These are phyloP conservation scores for Netelia virgata DNA, from an alignment of 2,888 invertebrate genomes.

Conservation along the genomic window DNA sequence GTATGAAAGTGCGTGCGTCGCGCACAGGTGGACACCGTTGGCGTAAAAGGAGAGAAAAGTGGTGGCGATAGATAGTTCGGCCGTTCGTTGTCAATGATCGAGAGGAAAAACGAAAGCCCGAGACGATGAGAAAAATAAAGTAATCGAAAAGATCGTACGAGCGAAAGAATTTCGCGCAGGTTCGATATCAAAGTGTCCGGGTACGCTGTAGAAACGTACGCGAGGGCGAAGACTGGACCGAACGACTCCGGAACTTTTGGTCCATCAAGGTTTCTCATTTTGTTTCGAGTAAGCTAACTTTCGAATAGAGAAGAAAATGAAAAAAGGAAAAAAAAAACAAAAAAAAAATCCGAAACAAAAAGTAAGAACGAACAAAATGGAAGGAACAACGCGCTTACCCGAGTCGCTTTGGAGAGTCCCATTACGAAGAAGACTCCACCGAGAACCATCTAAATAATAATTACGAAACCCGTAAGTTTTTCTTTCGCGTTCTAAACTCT, in stretches of 20 bases:
- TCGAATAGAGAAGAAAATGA: constrained; percentile 3
- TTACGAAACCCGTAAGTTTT: constrained; percentile 57
- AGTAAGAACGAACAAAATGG: background rate
- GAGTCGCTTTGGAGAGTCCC: constrained; percentile 30
- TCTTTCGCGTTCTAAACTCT: constrained; percentile 23
- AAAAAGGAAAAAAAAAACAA: constrained; percentile 10
- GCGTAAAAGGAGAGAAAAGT: constrained; percentile 23
- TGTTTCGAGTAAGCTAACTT: constrained; percentile 40
- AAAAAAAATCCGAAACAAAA: too few species aligned
- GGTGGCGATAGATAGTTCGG: constrained; percentile 31
- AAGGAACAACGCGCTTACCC: constrained; percentile 27
- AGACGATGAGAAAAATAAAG: constrained; percentile 6
- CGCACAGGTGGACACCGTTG: background rate
- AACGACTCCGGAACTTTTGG: constrained; percentile 48
- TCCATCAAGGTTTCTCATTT: constrained; percentile 63
- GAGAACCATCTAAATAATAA: constrained; percentile 64
- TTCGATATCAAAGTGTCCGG: constrained; percentile 37
- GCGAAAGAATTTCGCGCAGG: constrained; percentile 13
- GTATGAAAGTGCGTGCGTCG: background rate
- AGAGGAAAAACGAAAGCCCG: constrained; percentile 4
- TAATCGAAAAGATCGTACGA: constrained; percentile 25
- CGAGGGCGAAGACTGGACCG: constrained; percentile 9
- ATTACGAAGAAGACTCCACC: constrained; percentile 45
- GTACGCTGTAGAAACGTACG: constrained; percentile 28
- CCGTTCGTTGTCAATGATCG: background rate